A percentile compares a stretch with the other conserved stretches of the same genome.
phyloP scores from a whole-genome alignment of 64 coral and sea anemone genomes.

The Porites lutea region DNA sequence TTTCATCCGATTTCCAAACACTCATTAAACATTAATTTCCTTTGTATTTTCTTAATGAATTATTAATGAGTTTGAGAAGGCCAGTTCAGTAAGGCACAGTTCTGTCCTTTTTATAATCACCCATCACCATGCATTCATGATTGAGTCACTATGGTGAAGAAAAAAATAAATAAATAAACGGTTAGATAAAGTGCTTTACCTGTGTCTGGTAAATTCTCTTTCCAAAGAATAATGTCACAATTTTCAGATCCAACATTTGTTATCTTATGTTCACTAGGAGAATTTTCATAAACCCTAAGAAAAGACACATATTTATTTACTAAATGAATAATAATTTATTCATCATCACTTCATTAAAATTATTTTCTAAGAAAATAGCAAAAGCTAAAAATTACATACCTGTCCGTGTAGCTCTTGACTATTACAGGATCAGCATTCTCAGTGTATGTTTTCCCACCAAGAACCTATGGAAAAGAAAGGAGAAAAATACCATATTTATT shows the following conservation, averaged over 20 bases:
- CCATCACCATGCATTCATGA: no score
- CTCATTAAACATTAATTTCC: no score
- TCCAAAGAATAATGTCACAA: conserved; percentile 42
- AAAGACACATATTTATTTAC: neutral
- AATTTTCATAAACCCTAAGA: conserved; percentile 69
- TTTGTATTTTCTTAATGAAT: no score
- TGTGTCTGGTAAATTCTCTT: conserved; percentile 85
- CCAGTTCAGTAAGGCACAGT: no score
- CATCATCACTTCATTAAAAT: no score
- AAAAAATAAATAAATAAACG: neutral
- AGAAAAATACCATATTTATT: neutral
- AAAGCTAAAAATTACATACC: conserved; percentile 3
- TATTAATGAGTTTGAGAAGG: no score
- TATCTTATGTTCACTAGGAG: conserved; percentile 63
- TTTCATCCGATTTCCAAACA: no score
- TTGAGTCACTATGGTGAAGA: no score
- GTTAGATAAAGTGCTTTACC: conserved; percentile 10
- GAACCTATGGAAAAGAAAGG: conserved; percentile 18
- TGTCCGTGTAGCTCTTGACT: conserved; percentile 63
- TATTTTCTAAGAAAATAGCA: no score
- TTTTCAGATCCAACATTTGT: conserved; percentile 35
- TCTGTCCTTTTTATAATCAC: no score
- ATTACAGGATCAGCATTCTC: conserved; percentile 56
- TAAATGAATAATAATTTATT: neutral
- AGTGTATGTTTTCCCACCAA: conserved; percentile 36